Conservation (phyloP, 2,797 vertebrate genomes). For the Acanthurus tractus region DNA sequence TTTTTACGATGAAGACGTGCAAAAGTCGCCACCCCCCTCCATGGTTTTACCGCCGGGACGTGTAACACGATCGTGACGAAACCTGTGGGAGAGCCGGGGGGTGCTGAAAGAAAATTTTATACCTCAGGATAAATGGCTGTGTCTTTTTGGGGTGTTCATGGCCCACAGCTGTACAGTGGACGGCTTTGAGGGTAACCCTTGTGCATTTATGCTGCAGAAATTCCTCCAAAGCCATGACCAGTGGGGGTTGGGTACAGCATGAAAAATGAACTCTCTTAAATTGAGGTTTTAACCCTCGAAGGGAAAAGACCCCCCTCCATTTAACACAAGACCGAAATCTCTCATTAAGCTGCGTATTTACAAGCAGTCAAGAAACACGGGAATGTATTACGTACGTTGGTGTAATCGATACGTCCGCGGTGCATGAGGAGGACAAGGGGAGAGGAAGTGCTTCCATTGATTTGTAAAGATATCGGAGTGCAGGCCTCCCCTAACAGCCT, state of each 20-base stretch:
- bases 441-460: constrained; percentile 76
- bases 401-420: constrained; percentile 60
- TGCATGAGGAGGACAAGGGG: constrained; percentile 64
- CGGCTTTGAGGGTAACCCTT: constrained; percentile 35
- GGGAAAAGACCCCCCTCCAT: constrained; percentile 14
- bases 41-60: constrained; percentile 15
- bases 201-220: constrained; percentile 19
- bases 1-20: constrained; percentile 77
- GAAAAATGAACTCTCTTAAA: constrained; percentile 43
- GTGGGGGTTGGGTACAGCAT: constrained; percentile 33
- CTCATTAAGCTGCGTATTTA: constrained; percentile 51
- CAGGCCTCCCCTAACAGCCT: constrained; percentile 65
- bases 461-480: constrained; percentile 66
- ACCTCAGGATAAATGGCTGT: constrained; percentile 61
- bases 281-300: constrained; percentile 28
- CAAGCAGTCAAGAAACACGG: constrained; percentile 49
- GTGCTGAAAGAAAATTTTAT: constrained; percentile 74
- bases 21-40: constrained; percentile 42
- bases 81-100: constrained; percentile 66
- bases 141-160: constrained; percentile 53
- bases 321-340: constrained; percentile 34
- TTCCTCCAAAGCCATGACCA: constrained; percentile 29
- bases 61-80: constrained; percentile 70
- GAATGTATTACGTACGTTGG: constrained; percentile 33
- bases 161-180: constrained; percentile 55